phyloP scores from a whole-genome alignment of 2,888 invertebrate species.

The Chironomus tentans region DNA sequence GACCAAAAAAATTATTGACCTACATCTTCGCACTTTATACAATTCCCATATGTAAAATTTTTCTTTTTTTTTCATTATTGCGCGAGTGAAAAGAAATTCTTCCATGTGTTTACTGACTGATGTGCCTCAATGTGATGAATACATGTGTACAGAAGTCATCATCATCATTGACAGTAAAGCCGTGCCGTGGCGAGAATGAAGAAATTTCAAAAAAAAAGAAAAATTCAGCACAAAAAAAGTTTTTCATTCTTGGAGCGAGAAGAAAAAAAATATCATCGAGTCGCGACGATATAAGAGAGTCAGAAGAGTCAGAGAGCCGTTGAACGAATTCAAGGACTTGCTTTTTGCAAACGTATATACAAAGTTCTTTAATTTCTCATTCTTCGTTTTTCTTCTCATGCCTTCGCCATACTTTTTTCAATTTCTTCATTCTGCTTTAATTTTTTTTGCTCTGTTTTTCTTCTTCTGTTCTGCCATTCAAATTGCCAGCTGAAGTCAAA shows the following conservation, averaged over 20 bases:
- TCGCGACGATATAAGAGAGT: conserved; percentile 22
- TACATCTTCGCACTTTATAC: neutral
- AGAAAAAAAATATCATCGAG: conserved; percentile 8
- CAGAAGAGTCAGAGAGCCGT: conserved; percentile 19
- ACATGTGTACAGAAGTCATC: too few species aligned
- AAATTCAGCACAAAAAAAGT: too few species aligned
- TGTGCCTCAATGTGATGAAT: too few species aligned
- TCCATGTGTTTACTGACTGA: too few species aligned
- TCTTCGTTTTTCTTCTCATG: conserved; percentile 3
- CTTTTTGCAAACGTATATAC: conserved; percentile 5
- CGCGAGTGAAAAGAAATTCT: too few species aligned
- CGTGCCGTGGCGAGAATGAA: too few species aligned
- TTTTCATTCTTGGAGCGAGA: conserved; percentile 11
- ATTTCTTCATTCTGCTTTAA: too few species aligned
- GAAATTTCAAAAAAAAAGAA: too few species aligned
- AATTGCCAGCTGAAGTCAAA: conserved; percentile 23
- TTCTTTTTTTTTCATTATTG: neutral
- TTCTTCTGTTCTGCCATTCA: neutral
- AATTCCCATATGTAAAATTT: neutral
- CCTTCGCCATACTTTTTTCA: conserved; percentile 13
- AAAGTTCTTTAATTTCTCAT: conserved; percentile 4
- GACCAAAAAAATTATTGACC: conserved; percentile 20
- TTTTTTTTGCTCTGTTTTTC: conserved; percentile 2
- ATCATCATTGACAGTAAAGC: too few species aligned
- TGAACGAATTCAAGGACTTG: conserved; percentile 27